Evolutionary conservation across 1,140 invertebrate genomes (phyloP).

Genomic region (Cydia amplana): DNA sequence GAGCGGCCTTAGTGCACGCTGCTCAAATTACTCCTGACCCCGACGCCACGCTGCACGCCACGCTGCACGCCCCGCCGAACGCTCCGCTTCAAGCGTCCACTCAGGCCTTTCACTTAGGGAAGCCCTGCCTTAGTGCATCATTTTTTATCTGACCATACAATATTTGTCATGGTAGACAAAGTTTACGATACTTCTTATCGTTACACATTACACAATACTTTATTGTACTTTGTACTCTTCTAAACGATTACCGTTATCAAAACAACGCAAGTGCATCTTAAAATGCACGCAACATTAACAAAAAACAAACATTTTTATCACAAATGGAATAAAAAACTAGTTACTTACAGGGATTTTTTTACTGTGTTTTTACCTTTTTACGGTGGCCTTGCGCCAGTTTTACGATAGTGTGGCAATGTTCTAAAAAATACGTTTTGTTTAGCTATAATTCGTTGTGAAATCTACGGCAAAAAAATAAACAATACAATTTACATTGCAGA

Average conservation of each 20-base stretch:
- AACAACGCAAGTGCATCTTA: background rate
- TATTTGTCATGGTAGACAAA: too few relatives aligned
- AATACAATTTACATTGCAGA: background rate
- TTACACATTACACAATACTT: background rate
- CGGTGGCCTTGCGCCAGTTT: background rate
- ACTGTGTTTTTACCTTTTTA: background rate
- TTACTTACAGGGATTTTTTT: background rate
- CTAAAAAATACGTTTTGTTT: conserved; percentile 1
- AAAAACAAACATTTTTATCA: conserved; percentile 17
- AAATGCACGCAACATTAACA: background rate
- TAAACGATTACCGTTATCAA: conserved; percentile 4
- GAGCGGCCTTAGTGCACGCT: too few relatives aligned
- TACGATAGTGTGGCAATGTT: background rate
- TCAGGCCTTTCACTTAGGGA: too few relatives aligned
- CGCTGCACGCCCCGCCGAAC: too few relatives aligned
- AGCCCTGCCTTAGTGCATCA: too few relatives aligned
- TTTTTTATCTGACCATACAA: too few relatives aligned
- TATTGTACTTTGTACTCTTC: background rate
- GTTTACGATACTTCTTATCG: background rate
- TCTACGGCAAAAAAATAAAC: background rate
- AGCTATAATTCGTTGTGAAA: background rate
- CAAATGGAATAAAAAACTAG: background rate
- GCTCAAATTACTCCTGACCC: too few relatives aligned
- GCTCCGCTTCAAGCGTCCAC: too few relatives aligned
- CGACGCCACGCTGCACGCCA: too few relatives aligned